Conservation (phyloP, 1,140 invertebrate species). For the Ips nitidus region DNA sequence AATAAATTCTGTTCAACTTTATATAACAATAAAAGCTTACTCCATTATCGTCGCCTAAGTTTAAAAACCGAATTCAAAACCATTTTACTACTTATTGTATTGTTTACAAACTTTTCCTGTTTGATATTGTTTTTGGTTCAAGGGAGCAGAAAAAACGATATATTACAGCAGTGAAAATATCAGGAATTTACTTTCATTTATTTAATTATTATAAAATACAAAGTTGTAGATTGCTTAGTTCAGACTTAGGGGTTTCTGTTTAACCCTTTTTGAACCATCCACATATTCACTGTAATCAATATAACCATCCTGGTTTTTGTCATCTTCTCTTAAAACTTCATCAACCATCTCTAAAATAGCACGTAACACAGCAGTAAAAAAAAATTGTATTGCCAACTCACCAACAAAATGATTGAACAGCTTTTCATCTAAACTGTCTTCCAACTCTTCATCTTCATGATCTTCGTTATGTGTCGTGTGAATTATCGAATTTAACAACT, state of each 20-base stretch:
- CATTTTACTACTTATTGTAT: slow-evolving; percentile 7
- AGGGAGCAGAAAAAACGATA: slow-evolving; percentile 7
- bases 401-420: slow-evolving; percentile 56
- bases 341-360: slow-evolving; percentile 72
- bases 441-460: slow-evolving; percentile 41
- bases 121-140: slow-evolving; percentile 15
- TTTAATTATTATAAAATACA: neutral
- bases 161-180: slow-evolving; percentile 10
- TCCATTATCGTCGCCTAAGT: slow-evolving; percentile 7
- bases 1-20: neutral
- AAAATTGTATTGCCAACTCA: slow-evolving; percentile 39
- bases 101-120: slow-evolving; percentile 16
- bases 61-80: neutral
- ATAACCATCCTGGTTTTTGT: slow-evolving; percentile 78
- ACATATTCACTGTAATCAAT: slow-evolving; percentile 80
- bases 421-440: slow-evolving; percentile 33
- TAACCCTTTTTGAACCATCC: slow-evolving; percentile 54
- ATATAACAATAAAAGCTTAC: slow-evolving; percentile 11
- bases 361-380: neutral
- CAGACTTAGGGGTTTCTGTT: neutral
- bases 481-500: slow-evolving; percentile 70
- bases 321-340: slow-evolving; percentile 73
- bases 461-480: slow-evolving; percentile 60
- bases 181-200: slow-evolving; percentile 3
- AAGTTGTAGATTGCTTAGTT: neutral